Conservation (phyloP, 2,797 vertebrate species). For the Apogon hyalosoma region DNA sequence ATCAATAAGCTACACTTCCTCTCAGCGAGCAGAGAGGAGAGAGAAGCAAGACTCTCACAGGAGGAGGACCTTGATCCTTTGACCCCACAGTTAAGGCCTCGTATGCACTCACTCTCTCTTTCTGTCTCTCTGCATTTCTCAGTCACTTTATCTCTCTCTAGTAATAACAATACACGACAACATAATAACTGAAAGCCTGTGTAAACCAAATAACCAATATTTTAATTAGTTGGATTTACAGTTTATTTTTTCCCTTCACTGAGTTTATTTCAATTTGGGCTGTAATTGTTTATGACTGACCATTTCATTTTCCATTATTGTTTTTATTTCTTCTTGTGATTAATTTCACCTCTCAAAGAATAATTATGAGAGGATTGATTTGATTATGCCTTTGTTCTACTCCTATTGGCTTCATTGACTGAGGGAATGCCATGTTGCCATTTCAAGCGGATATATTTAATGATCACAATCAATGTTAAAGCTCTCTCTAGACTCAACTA, state of each 20-base stretch:
- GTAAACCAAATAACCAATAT: conserved; percentile 65
- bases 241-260: conserved; percentile 68
- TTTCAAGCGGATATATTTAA: conserved; percentile 88
- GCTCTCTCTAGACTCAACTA: conserved; percentile 85
- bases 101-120: conserved; percentile 1
- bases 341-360: conserved; percentile 84
- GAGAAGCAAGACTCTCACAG: conserved; percentile 67
- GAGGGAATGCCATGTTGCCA: conserved; percentile 84
- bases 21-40: conserved; percentile 67
- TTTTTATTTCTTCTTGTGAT: conserved; percentile 83
- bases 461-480: conserved; percentile 89
- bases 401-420: conserved; percentile 80
- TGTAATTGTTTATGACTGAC: conserved; percentile 79
- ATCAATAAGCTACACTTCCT: conserved; percentile 87
- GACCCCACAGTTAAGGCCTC: conserved; percentile 53
- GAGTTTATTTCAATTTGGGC: conserved; percentile 77
- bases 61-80: conserved; percentile 80
- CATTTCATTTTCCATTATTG: conserved; percentile 84
- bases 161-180: conserved; percentile 47
- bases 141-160: conserved; percentile 41
- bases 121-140: conserved; percentile 33
- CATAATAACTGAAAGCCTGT: conserved; percentile 34
- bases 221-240: conserved; percentile 74
- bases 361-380: conserved; percentile 86
- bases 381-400: conserved; percentile 81